phyloP scores from a whole-genome alignment of 1,140 invertebrate genomes.

The Aricia agestis region DNA sequence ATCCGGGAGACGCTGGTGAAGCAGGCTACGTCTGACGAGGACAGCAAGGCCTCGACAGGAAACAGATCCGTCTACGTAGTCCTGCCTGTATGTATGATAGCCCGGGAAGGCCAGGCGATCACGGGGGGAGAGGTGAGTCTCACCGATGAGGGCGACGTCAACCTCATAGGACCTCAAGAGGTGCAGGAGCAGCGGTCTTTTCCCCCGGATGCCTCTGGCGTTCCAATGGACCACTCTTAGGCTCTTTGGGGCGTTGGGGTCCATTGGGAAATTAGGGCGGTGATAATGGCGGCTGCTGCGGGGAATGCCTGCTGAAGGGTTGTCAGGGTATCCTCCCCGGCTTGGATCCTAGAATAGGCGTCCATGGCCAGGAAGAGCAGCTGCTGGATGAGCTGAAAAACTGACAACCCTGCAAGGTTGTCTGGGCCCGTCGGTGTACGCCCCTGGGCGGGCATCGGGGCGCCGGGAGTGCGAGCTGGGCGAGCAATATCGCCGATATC shows the following conservation, averaged over 20 bases:
- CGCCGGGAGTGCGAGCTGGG: too few species aligned
- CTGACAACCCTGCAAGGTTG: not conserved
- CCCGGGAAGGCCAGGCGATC: too few species aligned
- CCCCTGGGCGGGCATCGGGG: too few species aligned
- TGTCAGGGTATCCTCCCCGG: not conserved
- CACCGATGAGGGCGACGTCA: too few species aligned
- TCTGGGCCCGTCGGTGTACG: too few species aligned
- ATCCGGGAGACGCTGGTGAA: not conserved
- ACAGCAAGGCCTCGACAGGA: not conserved
- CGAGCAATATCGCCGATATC: too few species aligned
- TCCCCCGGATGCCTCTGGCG: not conserved
- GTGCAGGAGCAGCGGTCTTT: not conserved
- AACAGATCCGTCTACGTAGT: too few species aligned
- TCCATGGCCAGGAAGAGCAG: not conserved
- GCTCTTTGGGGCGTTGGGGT: not conserved
- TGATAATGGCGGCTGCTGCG: not conserved
- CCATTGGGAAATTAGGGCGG: not conserved
- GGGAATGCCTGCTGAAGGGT: not conserved
- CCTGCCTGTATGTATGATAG: too few species aligned
- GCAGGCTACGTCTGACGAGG: not conserved
- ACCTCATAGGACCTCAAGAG: not conserved
- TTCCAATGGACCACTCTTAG: not conserved
- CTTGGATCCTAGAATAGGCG: not conserved
- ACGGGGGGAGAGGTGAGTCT: too few species aligned
- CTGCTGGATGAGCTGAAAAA: not conserved